Evolutionary conservation across 2,113 vertebrate genomes (phyloP).

Genomic region (Serinus canaria): DNA sequence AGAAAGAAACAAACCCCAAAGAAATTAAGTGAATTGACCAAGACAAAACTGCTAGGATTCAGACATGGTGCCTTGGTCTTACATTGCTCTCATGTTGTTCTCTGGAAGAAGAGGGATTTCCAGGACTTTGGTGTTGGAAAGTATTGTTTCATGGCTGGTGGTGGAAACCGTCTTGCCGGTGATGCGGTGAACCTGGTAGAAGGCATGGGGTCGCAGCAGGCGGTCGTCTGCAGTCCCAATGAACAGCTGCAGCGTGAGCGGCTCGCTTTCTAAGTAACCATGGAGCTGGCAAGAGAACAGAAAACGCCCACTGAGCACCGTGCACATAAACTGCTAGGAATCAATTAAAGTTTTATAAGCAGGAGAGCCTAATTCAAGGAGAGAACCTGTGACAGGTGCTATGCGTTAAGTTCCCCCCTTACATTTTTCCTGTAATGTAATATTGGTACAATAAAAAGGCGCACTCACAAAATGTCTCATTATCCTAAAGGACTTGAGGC

Average conservation of each 20-base stretch:
- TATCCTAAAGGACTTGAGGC: slow-evolving; percentile 43
- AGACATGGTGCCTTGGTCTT: slow-evolving; percentile 23
- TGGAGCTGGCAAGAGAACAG: slow-evolving; percentile 89
- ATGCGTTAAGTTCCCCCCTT: slow-evolving; percentile 10
- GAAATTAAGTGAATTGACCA: not conserved
- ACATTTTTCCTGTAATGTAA: slow-evolving; percentile 13
- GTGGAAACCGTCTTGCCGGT: slow-evolving; percentile 95
- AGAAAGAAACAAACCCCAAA: not conserved
- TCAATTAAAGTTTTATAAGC: slow-evolving; percentile 54
- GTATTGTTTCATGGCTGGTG: slow-evolving; percentile 91
- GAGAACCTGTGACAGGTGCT: slow-evolving; percentile 60
- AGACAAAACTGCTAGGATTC: not conserved
- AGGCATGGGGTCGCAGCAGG: slow-evolving; percentile 93
- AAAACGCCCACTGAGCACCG: slow-evolving; percentile 73
- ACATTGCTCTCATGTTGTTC: slow-evolving; percentile 95
- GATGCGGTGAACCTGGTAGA: slow-evolving; percentile 98
- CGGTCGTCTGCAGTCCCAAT: slow-evolving; percentile 97
- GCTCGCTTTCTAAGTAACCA: slow-evolving; percentile 91
- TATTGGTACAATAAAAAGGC: slow-evolving; percentile 64
- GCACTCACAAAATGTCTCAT: slow-evolving; percentile 53
- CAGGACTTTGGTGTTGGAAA: slow-evolving; percentile 94
- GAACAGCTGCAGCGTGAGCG: slow-evolving; percentile 95
- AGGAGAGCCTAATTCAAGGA: slow-evolving; percentile 26
- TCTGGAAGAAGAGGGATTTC: slow-evolving; percentile 94
- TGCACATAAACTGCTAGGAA: slow-evolving; percentile 13